Evolutionary conservation across 92 coral and sea anemone species (phyloP), one percentile per base, ranked within the genome.

Genomic region (Zoanthus gigantus): DNA sequence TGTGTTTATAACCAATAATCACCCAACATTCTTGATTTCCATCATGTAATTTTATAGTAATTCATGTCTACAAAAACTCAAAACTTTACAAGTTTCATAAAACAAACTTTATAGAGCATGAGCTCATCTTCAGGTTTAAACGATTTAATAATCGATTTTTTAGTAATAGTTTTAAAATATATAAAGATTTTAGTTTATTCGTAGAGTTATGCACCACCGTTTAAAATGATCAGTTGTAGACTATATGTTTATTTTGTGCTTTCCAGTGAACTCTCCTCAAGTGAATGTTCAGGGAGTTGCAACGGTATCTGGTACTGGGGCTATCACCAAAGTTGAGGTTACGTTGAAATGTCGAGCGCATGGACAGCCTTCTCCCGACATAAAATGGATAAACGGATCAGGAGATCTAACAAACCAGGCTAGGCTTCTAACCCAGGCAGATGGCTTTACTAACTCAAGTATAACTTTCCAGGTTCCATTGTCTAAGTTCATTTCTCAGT

Each of bases 341-440:
- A 32, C 6, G 0, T 7, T 6, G 72, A 42, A 77, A 56, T 77
- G 82, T 57, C 82, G 46, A 29, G 82, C 67, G 30, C 66, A 46
- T 14, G 82, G 82, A 3, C 82, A 77, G 29, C 82, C 82, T 77
- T 6, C 82, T 1, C 82, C 82, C 7, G 48, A 52, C 28, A 32
- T 77, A 28, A 28, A 31, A n/a, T 77, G 82, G 82, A 53, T 4
- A 31, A 16, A 77, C 6, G 29, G 47, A 8, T 45, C 30, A 52
- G 52, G 17, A 46, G 66, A 53, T 31, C 0, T 54, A 4, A 76
- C 80, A 18, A 47, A 10, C 7, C 63, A 0, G 31, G 37, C 65
- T 46, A 50, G 11, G 4, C 0, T 31, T 6, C 7, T 3, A 31
- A 30, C 4, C 4, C 48, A 15, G 46, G 0, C 11, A 77, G 12